Conservation (phyloP, 92 coral and sea anemone genomes). For the Epizoanthus fatuus region DNA sequence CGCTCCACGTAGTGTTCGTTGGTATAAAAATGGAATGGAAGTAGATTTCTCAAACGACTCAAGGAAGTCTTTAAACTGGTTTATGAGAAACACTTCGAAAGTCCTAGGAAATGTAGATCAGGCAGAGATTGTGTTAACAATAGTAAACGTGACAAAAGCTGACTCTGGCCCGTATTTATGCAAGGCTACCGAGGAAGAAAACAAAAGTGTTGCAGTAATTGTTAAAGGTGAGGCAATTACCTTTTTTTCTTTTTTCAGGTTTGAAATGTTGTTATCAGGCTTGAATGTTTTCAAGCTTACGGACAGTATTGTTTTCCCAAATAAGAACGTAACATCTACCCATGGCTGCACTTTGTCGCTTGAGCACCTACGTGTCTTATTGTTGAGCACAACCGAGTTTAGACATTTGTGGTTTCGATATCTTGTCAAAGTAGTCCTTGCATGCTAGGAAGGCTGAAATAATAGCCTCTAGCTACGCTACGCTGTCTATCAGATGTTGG, state of each 20-base stretch:
- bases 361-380: too few species aligned
- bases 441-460: too few species aligned
- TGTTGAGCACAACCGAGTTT: too few species aligned
- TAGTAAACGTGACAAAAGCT: neutral
- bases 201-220: slow-evolving; percentile 3
- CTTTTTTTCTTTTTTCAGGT: neutral
- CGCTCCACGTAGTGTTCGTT: neutral
- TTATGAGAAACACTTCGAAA: neutral
- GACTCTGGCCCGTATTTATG: slow-evolving; percentile 32
- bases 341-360: too few species aligned
- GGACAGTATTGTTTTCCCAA: neutral
- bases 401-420: too few species aligned
- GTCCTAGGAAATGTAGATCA: slow-evolving; percentile 15
- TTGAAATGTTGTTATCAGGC: neutral
- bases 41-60: neutral
- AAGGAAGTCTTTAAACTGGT: neutral
- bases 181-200: neutral
- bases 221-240: slow-evolving; percentile 15
- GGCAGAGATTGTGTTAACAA: neutral
- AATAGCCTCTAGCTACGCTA: too few species aligned
- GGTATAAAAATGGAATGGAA: slow-evolving; percentile 23
- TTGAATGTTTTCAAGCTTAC: neutral
- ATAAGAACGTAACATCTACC: too few species aligned
- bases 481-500: too few species aligned
- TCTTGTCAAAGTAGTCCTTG: too few species aligned